Evolutionary conservation across 2,113 vertebrate species (phyloP).

Genomic region (Ibidorhyncha struthersii): DNA sequence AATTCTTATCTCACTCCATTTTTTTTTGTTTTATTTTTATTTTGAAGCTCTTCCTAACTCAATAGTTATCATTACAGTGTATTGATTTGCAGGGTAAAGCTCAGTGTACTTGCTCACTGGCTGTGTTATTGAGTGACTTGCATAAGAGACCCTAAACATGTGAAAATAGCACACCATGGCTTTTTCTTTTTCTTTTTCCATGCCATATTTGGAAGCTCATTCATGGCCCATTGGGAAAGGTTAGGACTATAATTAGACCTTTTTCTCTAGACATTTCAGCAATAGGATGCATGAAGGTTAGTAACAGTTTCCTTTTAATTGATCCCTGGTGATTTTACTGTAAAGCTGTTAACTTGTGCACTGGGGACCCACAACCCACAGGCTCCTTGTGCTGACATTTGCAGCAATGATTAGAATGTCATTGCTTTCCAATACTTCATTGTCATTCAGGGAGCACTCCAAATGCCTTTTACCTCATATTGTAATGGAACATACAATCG

Average conservation of each 20-base stretch:
- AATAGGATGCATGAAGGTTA: constrained; percentile 76
- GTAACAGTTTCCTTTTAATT: constrained; percentile 78
- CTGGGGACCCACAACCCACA: constrained; percentile 64
- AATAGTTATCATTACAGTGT: neutral
- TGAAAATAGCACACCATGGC: constrained; percentile 7
- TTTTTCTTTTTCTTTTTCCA: neutral
- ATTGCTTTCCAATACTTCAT: constrained; percentile 76
- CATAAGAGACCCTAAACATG: neutral
- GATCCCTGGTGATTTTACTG: constrained; percentile 75
- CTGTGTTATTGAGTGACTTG: neutral
- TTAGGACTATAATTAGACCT: constrained; percentile 79
- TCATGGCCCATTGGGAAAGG: constrained; percentile 76
- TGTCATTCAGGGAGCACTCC: constrained; percentile 71
- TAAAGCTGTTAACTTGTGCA: constrained; percentile 75
- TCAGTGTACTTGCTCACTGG: neutral
- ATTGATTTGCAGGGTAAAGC: neutral
- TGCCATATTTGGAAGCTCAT: constrained; percentile 69
- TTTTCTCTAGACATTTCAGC: constrained; percentile 73
- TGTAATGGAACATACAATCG: constrained; percentile 55
- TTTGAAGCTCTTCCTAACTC: neutral
- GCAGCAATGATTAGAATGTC: constrained; percentile 79
- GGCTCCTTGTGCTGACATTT: constrained; percentile 79
- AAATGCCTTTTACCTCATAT: constrained; percentile 54
- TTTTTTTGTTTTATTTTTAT: neutral
- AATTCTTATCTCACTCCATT: neutral